A percentile compares a stretch with the other conserved stretches of the same genome.
Evolutionary conservation across 2,797 vertebrate species (phyloP).

Genomic region (Ptychadena robeensis): DNA sequence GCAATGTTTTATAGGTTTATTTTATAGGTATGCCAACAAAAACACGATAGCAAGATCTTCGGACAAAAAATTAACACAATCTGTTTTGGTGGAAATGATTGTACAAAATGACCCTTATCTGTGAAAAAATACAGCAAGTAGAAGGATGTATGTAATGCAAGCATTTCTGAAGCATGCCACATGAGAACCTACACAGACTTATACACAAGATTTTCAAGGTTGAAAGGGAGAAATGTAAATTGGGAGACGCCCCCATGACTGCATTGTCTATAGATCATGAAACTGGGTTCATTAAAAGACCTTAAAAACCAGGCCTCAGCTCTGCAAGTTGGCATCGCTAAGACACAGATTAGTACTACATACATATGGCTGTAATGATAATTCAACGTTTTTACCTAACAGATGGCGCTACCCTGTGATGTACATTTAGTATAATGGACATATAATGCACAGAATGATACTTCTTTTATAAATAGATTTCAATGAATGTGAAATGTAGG

Average conservation of each 20-base stretch:
- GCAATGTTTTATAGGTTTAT: background rate
- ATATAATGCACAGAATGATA: slow-evolving; percentile 5
- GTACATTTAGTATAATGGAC: slow-evolving; percentile 1
- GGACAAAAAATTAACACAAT: background rate
- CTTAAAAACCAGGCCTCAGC: no score
- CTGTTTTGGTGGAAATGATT: background rate
- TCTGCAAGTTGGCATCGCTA: no score
- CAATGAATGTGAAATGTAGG: background rate
- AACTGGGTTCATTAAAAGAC: no score
- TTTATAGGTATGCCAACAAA: slow-evolving; percentile 20
- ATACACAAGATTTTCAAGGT: no score
- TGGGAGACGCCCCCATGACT: no score
- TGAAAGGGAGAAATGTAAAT: no score
- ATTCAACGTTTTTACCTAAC: background rate
- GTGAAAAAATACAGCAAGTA: background rate
- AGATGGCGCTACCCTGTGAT: background rate
- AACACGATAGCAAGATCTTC: background rate
- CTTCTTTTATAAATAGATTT: background rate
- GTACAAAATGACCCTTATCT: background rate
- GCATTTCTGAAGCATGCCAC: background rate
- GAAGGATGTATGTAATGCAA: no score
- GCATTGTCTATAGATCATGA: no score
- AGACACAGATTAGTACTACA: no score
- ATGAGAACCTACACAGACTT: no score
- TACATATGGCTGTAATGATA: background rate